Evolutionary conservation across 2,888 invertebrate species (phyloP).

Genomic region (Brachylomia viminalis): DNA sequence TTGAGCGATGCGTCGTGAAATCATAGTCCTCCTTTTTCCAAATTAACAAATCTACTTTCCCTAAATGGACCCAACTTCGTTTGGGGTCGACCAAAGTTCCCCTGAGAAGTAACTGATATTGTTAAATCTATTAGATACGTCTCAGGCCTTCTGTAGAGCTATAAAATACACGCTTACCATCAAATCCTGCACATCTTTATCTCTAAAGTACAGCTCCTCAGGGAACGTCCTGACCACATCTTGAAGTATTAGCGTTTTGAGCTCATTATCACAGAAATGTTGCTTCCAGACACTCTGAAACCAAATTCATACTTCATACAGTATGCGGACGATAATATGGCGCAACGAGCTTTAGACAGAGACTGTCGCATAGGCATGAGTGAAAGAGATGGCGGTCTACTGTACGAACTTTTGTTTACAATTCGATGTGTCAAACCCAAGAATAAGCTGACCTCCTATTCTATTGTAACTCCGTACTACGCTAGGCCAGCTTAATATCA

Average conservation of each 20-base stretch:
- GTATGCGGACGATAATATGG: not conserved
- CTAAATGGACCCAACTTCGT: no score
- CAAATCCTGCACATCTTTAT: conserved; percentile 92
- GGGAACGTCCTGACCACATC: conserved; percentile 96
- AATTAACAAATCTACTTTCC: no score
- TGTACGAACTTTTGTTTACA: not conserved
- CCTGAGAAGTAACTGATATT: not conserved
- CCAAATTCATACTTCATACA: conserved; percentile 17
- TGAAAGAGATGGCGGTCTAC: not conserved
- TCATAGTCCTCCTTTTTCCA: no score
- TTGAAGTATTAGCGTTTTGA: conserved; percentile 93
- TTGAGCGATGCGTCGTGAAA: no score
- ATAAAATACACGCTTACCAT: conserved; percentile 89
- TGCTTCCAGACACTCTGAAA: conserved; percentile 96
- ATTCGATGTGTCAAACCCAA: not conserved
- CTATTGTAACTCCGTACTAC: not conserved
- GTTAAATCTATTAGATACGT: not conserved
- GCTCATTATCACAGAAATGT: conserved; percentile 95
- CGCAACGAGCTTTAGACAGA: not conserved
- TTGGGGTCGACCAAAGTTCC: no score
- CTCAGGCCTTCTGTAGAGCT: not conserved
- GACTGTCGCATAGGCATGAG: not conserved
- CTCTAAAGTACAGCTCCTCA: conserved; percentile 94
- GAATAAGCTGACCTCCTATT: not conserved
- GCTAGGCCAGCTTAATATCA: not conserved